These are phyloP conservation scores for Chelidonichthys spinosus DNA, from an alignment of 2,797 vertebrate species.

Conservation along the genomic window DNA sequence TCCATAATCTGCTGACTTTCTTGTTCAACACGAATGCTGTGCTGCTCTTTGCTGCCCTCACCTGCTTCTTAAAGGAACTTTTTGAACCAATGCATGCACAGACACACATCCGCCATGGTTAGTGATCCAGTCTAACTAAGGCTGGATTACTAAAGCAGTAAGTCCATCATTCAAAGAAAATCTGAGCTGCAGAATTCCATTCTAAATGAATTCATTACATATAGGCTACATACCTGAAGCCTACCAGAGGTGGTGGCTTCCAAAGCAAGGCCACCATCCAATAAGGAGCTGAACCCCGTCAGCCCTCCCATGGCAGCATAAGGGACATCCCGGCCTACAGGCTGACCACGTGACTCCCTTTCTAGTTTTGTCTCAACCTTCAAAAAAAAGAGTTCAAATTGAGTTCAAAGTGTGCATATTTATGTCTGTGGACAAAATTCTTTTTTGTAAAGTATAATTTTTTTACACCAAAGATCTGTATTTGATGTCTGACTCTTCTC, in stretches of 20 bases:
- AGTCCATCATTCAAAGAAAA: background rate
- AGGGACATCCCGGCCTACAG: constrained; percentile 88
- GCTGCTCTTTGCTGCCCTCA: constrained; percentile 76
- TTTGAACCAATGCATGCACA: constrained; percentile 40
- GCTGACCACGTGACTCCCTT: constrained; percentile 84
- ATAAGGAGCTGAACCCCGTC: constrained; percentile 91
- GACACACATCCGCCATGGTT: background rate
- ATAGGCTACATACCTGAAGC: background rate
- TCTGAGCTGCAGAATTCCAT: background rate
- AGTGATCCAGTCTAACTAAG: background rate
- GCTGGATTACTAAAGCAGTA: background rate
- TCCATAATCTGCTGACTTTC: constrained; percentile 6
- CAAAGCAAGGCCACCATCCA: constrained; percentile 89
- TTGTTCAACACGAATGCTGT: constrained; percentile 11
- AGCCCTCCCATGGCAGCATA: constrained; percentile 93
- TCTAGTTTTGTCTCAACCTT: constrained; percentile 89
- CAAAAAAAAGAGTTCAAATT: constrained; percentile 4
- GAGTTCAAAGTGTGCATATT: background rate
- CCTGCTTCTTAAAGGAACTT: constrained; percentile 55
- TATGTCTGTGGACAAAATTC: background rate
- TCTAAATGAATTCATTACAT: background rate
- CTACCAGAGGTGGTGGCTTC: constrained; percentile 85
- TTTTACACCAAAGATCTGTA: background rate
- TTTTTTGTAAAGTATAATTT: background rate
- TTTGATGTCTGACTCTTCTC: constrained; percentile 20